Percentiles rank a stretch among this genome's conserved stretches.
Conservation (phyloP, 1,140 invertebrate species). For the Cephus cinctus region DNA sequence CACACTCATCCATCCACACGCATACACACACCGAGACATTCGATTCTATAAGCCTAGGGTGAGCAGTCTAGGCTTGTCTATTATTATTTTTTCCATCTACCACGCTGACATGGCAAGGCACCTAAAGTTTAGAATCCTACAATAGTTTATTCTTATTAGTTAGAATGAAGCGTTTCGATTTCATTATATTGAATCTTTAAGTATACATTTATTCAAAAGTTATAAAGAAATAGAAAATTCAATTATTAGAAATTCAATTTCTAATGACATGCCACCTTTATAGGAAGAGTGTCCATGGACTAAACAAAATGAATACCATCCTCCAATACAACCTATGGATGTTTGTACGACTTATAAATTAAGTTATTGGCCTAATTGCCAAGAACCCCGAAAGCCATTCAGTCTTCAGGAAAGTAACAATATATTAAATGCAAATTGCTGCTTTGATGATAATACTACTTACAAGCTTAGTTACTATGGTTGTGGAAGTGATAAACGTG, state of each 20-base stretch:
- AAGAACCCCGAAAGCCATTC: constrained; percentile 27
- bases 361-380: constrained; percentile 53
- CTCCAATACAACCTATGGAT: constrained; percentile 51
- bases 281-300: constrained; percentile 34
- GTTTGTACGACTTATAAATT: constrained; percentile 58
- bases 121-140: too few species aligned
- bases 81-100: too few species aligned
- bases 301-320: constrained; percentile 31
- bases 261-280: neutral
- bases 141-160: too few species aligned
- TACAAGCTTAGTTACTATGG: constrained; percentile 49
- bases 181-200: too few species aligned
- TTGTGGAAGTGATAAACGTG: constrained; percentile 28
- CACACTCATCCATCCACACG: too few species aligned
- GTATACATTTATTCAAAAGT: too few species aligned
- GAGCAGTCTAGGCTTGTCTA: too few species aligned
- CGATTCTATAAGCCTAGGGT: too few species aligned
- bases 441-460: constrained; percentile 45
- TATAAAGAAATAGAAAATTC: neutral
- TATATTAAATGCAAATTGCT: constrained; percentile 34
- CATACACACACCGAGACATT: too few species aligned
- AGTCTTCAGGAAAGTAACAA: constrained; percentile 25
- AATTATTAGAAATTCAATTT: neutral
- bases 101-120: too few species aligned
- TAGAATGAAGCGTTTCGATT: too few species aligned